Percentiles rank a stretch among this genome's conserved stretches.
phyloP scores from a whole-genome alignment of 2,888 invertebrate genomes.

The Sphecodes monilicornis region DNA sequence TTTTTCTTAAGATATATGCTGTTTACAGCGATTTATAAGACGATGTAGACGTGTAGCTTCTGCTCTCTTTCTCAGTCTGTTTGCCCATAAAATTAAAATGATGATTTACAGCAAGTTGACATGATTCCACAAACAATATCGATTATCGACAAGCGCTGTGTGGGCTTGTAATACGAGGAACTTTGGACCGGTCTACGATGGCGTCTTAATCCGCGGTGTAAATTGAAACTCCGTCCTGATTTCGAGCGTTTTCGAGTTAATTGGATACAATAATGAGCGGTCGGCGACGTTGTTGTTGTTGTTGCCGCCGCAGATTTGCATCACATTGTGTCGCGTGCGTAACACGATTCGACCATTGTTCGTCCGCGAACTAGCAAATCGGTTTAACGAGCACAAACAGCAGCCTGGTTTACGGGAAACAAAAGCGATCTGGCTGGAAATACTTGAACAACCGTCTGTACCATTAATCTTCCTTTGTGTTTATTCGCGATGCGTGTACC shows the following conservation, averaged over 20 bases:
- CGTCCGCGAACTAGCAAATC: conserved; percentile 22
- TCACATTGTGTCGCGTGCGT: conserved; percentile 12
- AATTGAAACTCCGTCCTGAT: background rate
- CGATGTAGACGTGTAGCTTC: too few relatives aligned
- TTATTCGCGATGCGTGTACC: conserved; percentile 2
- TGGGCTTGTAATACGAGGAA: background rate
- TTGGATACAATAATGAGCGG: conserved; percentile 26
- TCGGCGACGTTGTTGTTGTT: background rate
- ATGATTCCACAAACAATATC: background rate
- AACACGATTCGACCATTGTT: conserved; percentile 35
- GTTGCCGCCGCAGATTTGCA: conserved; percentile 23
- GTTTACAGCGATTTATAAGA: too few relatives aligned
- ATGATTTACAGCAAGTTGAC: too few relatives aligned
- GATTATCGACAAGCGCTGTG: background rate
- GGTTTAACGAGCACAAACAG: conserved; percentile 45
- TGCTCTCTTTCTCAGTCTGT: too few relatives aligned
- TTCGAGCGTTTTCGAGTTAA: background rate
- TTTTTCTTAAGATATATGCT: too few relatives aligned
- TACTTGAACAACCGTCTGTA: conserved; percentile 25
- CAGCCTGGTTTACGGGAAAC: conserved; percentile 27
- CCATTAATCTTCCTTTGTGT: conserved; percentile 44
- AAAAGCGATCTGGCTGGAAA: conserved; percentile 37
- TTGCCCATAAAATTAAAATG: too few relatives aligned
- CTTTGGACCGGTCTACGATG: background rate
- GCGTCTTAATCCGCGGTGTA: background rate